Percentiles rank a stretch among this genome's conserved stretches.
phyloP scores from a whole-genome alignment of 2,888 invertebrate genomes.

The Trachelus tabidus region DNA sequence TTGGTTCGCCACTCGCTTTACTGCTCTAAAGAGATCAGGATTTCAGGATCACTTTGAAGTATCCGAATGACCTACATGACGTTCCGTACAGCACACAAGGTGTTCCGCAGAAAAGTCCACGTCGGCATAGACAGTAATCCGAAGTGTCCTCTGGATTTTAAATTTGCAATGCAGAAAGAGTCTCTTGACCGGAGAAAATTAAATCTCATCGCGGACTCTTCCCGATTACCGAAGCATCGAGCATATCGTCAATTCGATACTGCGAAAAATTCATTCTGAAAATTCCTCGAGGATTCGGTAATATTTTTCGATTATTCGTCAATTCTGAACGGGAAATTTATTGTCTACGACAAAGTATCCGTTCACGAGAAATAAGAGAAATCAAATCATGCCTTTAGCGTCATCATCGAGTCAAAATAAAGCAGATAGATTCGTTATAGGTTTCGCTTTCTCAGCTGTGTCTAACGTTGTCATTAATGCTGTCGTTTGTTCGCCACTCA shows the following conservation, averaged over 20 bases:
- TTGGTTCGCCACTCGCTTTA: conserved; percentile 56
- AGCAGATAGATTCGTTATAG: neutral
- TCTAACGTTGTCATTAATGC: conserved; percentile 36
- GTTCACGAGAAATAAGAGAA: neutral
- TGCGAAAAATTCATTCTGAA: neutral
- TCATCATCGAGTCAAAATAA: no score
- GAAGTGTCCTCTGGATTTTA: neutral
- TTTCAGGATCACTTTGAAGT: conserved; percentile 25
- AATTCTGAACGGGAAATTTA: no score
- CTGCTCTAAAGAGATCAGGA: conserved; percentile 48
- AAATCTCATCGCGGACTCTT: neutral
- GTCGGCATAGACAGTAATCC: neutral
- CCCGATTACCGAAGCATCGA: neutral
- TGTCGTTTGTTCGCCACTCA: conserved; percentile 56
- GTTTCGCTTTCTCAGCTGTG: conserved; percentile 30
- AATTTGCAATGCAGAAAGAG: neutral
- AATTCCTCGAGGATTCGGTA: neutral
- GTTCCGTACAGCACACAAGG: neutral
- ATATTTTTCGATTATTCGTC: neutral
- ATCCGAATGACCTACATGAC: neutral
- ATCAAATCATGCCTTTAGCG: neutral
- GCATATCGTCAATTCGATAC: neutral
- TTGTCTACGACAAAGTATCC: no score
- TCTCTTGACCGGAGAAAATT: neutral
- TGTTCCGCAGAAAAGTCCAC: neutral